Base-by-base conservation (phyloP, 1,140 invertebrate species). In the Diabrotica undecimpunctata region DNA sequence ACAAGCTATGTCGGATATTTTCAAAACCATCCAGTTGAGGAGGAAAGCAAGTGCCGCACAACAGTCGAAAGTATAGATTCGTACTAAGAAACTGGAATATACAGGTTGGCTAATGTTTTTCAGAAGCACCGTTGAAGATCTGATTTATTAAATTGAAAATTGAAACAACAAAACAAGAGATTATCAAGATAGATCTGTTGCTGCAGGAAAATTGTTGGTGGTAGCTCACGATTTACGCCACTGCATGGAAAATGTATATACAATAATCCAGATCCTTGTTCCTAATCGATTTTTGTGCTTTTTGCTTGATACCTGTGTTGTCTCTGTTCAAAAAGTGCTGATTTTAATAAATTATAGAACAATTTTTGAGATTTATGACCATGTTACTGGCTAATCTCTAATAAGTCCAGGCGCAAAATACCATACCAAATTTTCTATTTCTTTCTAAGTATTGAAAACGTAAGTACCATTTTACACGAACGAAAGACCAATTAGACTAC, bases 1-100 rank as follows among this genome's bases (percentile, higher is more conserved):
- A 37, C 52, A 57, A 36, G 70, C 66, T 25, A 72, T 72, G 68
- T 25, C 25, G n/a, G 61, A 68, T 53, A 67, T 69, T 52, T 69
- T 71, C 53, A 57, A 64, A 54, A 61, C 36, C 35, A 69, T 71
- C 52, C 56, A 66, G 7, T 60, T 65, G 14, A 51, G 64, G 57
- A 64, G 64, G 37, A 59, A 54, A 36, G 62, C 67, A 13, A 64
- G 61, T 55, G n/a, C 6, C 12, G 25, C 36, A 12, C 41, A 41
- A 25, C 5, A 61, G 25, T 61, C n/a, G 61, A 41, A 54, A 50
- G 8, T 13, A 38, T 41, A 12, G 14, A 53, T 62, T 39, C 38
- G 7, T 10, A 55, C 36, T 13, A 25, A 13, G 5, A 10, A 35
- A 13, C 9, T 11, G 54, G 10, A 36, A 13, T 35, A 25, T 10